These are phyloP conservation scores for Anolis carolinensis DNA, from an alignment of 2,113 vertebrate species.

Conservation along the genomic window DNA sequence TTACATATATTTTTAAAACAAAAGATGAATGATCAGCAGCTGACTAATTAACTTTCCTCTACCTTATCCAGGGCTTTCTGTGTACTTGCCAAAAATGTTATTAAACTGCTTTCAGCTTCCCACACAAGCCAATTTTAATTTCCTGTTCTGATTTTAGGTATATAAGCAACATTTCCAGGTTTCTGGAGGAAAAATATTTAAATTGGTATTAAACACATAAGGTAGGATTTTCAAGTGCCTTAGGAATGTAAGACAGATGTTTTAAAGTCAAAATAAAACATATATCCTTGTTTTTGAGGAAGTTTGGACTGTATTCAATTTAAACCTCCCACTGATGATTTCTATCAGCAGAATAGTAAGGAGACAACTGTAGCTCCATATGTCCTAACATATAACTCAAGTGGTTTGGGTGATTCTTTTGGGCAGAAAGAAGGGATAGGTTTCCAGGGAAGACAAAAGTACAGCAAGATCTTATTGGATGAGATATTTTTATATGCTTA, in stretches of 20 bases:
- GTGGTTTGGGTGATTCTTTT: not conserved
- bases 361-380: not conserved
- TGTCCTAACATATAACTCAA: not conserved
- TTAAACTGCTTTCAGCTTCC: constrained; percentile 50
- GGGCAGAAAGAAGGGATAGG: too few relatives aligned
- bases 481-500: too few relatives aligned
- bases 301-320: too few relatives aligned
- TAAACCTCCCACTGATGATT: not conserved
- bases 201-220: not conserved
- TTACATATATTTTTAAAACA: not conserved
- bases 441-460: too few relatives aligned
- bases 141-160: not conserved
- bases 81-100: constrained; percentile 20
- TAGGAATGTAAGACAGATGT: not conserved
- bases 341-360: not conserved
- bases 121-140: constrained; percentile 33
- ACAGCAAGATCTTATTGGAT: too few relatives aligned
- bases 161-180: constrained; percentile 20
- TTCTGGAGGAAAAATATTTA: not conserved
- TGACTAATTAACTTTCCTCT: constrained; percentile 33
- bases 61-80: constrained; percentile 30
- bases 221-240: not conserved
- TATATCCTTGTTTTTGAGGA: not conserved
- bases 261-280: not conserved
- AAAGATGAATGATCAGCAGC: constrained; percentile 25